These are phyloP conservation scores for Tragelaphus imberbis DNA, from an alignment of 2,113 vertebrate species.

Conservation along the genomic window DNA sequence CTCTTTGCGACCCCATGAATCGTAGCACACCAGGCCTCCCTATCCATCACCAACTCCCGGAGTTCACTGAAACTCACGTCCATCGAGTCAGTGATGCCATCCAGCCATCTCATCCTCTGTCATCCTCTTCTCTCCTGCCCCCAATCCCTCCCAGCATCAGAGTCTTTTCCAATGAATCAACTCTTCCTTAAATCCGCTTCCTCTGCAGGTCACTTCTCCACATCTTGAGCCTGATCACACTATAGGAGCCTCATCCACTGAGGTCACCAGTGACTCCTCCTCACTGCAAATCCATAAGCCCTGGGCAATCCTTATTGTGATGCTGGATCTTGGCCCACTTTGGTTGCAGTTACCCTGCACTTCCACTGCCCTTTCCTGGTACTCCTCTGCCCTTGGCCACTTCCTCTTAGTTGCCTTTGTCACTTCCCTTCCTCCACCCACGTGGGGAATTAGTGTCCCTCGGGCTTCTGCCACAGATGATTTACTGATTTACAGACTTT, in stretches of 20 bases:
- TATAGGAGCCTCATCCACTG: neutral
- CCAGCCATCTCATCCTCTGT: too few relatives aligned
- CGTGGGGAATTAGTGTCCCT: neutral
- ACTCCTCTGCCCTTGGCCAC: too few relatives aligned
- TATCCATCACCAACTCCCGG: too few relatives aligned
- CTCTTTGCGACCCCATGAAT: too few relatives aligned
- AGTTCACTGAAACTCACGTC: too few relatives aligned
- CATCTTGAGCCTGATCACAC: neutral
- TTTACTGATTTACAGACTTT: neutral
- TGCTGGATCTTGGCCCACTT: too few relatives aligned
- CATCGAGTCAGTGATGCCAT: too few relatives aligned
- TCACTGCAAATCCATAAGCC: neutral
- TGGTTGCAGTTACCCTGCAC: neutral
- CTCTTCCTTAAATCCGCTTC: neutral
- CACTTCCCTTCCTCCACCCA: neutral
- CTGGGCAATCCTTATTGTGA: neutral
- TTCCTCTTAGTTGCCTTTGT: neutral
- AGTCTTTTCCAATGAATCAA: too few relatives aligned
- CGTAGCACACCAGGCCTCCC: too few relatives aligned
- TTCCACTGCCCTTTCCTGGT: neutral
- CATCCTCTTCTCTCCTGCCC: too few relatives aligned
- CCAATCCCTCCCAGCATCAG: too few relatives aligned
- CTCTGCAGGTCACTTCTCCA: neutral
- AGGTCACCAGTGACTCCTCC: neutral
- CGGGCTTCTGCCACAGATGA: neutral